Evolutionary conservation across 2,888 invertebrate species (phyloP), one percentile per base, ranked within the genome.

Genomic region (Ctena decussata): DNA sequence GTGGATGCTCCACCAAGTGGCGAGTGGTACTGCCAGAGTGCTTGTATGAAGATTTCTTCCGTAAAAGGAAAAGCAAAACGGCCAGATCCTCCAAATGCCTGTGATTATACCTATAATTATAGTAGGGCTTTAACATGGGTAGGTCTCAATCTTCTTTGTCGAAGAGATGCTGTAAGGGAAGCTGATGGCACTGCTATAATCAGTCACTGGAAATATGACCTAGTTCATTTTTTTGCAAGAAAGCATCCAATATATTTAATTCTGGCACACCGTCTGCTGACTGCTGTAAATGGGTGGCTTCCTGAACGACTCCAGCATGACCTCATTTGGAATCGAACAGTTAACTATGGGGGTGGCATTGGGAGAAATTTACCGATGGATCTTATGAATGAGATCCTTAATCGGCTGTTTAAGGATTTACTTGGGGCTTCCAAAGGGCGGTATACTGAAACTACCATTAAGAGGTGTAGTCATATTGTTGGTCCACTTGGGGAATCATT

Each of bases 341-440:
- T 84, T 0, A 84, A 87, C 57, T 86, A 80, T 70, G 69, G 73
- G 44, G 84, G 83, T 27, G 84, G 82, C 0, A 78, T 78, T 27
- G 82, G 84, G 0, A 30, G 82, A n/a, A 81, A 84, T 60, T 35
- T 87, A 2, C 76, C 83, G 12, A 57, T 75, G 44, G 83, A 84
- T 49, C 75, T 86, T 0, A 83, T 86, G 81, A 86, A 86, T 70
- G 82, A 84, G n/a, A 69, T 84, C 24, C 39, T 84, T 6, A 87
- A 82, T 49, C 18, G 79, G 12, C 46, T 77, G 2, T 87, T 82
- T 37, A 84, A 82, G 53, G 81, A 77, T 35, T 15, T 44, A 30
- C 39, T 81, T 18, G 60, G 35, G 3, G 8, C 27, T 8, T 44
- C 77, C 0, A 74, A 81, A 53, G 77, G 81, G 0, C 27, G 75